phyloP scores from a whole-genome alignment of 2,888 invertebrate species.

The Podabrus alpinus region DNA sequence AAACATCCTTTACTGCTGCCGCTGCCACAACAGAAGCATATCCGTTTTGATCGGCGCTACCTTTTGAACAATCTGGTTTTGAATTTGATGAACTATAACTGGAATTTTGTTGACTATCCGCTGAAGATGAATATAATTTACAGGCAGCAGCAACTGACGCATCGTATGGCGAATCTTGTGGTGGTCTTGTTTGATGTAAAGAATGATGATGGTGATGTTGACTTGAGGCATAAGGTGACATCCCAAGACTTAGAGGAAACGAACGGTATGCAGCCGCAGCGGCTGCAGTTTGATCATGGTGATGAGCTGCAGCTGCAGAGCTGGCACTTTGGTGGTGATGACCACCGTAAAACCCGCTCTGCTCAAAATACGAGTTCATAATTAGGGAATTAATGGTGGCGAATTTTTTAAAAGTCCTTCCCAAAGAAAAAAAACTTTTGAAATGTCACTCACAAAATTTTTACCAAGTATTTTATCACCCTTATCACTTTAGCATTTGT shows the following conservation, averaged over 20 bases:
- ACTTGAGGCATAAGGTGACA: constrained; percentile 79
- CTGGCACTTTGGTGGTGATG: constrained; percentile 83
- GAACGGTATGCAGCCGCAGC: constrained; percentile 77
- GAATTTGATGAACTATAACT: constrained; percentile 61
- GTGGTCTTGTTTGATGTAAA: constrained; percentile 75
- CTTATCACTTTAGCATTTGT: not conserved
- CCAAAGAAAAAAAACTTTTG: constrained; percentile 2
- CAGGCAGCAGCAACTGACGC: constrained; percentile 85
- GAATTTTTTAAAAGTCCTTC: constrained; percentile 30
- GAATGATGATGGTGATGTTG: constrained; percentile 77
- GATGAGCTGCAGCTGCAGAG: constrained; percentile 63
- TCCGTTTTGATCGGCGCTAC: constrained; percentile 63
- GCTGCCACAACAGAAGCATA: constrained; percentile 73
- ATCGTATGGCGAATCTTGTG: constrained; percentile 90
- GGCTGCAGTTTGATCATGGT: constrained; percentile 73
- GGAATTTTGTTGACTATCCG: constrained; percentile 63
- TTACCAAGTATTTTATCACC: not conserved
- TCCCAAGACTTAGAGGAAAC: constrained; percentile 83
- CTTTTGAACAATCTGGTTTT: constrained; percentile 80
- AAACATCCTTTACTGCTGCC: constrained; percentile 66
- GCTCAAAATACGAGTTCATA: constrained; percentile 97
- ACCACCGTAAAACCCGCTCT: constrained; percentile 92
- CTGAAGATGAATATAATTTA: constrained; percentile 73
- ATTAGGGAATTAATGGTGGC: constrained; percentile 51
- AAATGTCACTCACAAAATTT: constrained; percentile 27